phyloP scores from a whole-genome alignment of 2,113 vertebrate genomes.

The Mohoua ochrocephala region DNA sequence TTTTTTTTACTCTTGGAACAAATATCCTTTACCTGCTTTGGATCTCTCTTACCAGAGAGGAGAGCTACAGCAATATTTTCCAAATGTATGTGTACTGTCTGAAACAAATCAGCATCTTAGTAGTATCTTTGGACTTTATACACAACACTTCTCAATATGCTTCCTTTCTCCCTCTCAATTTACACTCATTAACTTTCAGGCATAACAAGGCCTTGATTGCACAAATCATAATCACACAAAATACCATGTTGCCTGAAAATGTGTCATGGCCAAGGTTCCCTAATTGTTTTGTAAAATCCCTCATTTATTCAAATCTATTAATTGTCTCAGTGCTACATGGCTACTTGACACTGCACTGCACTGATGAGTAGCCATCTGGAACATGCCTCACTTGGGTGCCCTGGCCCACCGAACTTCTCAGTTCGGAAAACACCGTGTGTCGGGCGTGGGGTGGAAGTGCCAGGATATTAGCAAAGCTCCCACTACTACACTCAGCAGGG shows the following conservation, averaged over 20 bases:
- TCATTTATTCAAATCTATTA: neutral
- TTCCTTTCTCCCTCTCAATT: neutral
- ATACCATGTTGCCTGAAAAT: neutral
- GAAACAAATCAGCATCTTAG: neutral
- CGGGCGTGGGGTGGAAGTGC: accelerated
- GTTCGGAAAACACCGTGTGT: neutral
- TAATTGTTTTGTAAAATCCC: neutral
- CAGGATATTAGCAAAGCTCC: neutral
- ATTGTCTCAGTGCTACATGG: neutral
- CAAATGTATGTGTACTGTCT: neutral
- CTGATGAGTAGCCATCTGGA: accelerated
- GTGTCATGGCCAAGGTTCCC: neutral
- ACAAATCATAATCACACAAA: neutral
- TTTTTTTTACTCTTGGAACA: neutral
- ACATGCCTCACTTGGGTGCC: neutral
- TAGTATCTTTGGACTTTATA: neutral
- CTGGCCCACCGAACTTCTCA: neutral
- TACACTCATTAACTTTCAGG: neutral
- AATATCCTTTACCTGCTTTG: neutral
- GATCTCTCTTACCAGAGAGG: neutral
- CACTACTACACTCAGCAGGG: neutral
- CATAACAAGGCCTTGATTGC: neutral
- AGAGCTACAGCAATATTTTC: neutral
- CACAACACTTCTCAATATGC: neutral
- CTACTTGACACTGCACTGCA: neutral